Evolutionary conservation across 1,140 invertebrate species (phyloP).

Genomic region (Acyrthosiphon pisum): DNA sequence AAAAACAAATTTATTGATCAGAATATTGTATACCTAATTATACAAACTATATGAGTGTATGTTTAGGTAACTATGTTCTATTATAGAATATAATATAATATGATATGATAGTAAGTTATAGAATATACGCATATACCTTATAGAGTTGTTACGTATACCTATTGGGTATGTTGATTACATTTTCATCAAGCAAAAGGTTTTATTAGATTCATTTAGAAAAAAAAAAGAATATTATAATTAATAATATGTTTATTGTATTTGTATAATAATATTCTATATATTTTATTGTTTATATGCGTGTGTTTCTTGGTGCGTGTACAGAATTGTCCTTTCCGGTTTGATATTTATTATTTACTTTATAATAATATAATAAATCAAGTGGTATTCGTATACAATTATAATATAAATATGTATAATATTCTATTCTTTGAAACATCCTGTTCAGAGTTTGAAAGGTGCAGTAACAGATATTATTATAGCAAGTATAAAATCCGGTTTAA

Average conservation of each 20-base stretch:
- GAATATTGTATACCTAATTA: not conserved
- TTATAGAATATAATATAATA: too few species aligned
- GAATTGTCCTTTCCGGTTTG: not conserved
- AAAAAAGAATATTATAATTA: not conserved
- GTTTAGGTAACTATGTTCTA: too few species aligned
- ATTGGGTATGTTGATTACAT: not conserved
- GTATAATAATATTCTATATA: not conserved
- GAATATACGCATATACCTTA: too few species aligned
- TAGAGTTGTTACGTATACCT: too few species aligned
- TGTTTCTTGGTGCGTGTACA: not conserved
- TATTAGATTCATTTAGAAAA: not conserved
- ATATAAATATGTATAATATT: too few species aligned
- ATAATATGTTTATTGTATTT: not conserved
- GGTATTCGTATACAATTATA: not conserved
- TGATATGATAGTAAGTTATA: too few species aligned
- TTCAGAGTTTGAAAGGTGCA: not conserved
- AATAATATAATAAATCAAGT: conserved; percentile 6
- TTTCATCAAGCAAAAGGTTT: not conserved
- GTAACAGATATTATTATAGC: not conserved
- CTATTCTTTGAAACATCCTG: not conserved
- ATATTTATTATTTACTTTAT: not conserved
- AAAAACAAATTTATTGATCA: not conserved
- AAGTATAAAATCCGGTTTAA: conserved; percentile 28
- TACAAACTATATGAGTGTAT: too few species aligned
- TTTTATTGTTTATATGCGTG: not conserved